A percentile compares a stretch with the other conserved stretches of the same genome.
Evolutionary conservation across 2,113 vertebrate species (phyloP).

Genomic region (Halichoerus grypus): DNA sequence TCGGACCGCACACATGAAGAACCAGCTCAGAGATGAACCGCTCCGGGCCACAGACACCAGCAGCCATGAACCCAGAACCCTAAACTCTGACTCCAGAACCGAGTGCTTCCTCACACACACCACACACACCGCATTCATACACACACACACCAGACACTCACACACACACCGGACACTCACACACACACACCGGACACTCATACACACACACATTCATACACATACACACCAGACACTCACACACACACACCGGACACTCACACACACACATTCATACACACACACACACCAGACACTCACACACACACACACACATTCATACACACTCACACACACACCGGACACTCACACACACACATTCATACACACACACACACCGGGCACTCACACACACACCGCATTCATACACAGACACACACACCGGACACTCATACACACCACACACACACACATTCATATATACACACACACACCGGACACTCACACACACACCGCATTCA

Average conservation of each 20-base stretch:
- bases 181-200: neutral
- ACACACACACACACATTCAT: no score
- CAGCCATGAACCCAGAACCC: no score
- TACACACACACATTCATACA: no score
- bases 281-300: no score
- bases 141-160: neutral
- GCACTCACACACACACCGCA: neutral
- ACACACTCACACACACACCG: no score
- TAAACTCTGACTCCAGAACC: neutral
- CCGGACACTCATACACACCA: no score
- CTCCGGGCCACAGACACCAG: neutral
- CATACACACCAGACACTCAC: no score
- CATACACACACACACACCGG: neutral
- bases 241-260: no score
- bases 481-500: neutral
- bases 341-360: no score
- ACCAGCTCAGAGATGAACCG: accelerated
- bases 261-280: neutral
- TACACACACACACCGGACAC: neutral
- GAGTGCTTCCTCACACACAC: neutral
- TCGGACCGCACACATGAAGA: accelerated
- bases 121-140: no score
- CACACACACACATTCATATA: neutral
- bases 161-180: no score
- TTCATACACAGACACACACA: neutral